phyloP scores from a whole-genome alignment of 2,888 invertebrate species.

The Xestia c-nigrum region DNA sequence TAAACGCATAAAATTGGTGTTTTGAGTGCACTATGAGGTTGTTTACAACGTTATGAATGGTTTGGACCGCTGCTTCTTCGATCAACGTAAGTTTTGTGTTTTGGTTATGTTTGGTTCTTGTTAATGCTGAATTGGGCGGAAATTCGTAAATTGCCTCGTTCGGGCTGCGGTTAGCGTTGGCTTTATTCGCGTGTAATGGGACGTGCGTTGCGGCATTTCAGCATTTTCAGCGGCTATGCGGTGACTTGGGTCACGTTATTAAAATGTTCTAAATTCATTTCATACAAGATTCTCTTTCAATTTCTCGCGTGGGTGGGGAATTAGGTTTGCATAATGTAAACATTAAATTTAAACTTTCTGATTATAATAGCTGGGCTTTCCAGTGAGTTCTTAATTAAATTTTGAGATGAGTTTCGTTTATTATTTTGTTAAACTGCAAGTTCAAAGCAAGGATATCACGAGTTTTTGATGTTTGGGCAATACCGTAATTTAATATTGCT shows the following conservation, averaged over 20 bases:
- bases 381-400: constrained; percentile 38
- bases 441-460: constrained; percentile 17
- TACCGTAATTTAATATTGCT: constrained; percentile 8
- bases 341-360: constrained; percentile 49
- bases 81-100: constrained; percentile 89
- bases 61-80: constrained; percentile 90
- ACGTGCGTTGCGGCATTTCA: constrained; percentile 79
- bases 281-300: constrained; percentile 42
- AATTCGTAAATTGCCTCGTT: constrained; percentile 78
- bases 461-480: constrained; percentile 27
- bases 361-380: constrained; percentile 30
- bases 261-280: constrained; percentile 57
- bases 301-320: constrained; percentile 21
- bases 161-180: constrained; percentile 81
- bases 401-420: constrained; percentile 36
- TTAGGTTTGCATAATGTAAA: constrained; percentile 47
- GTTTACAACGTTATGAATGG: constrained; percentile 89
- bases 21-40: constrained; percentile 89
- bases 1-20: constrained; percentile 82
- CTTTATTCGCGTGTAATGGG: constrained; percentile 79
- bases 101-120: constrained; percentile 76
- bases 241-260: constrained; percentile 66
- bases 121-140: constrained; percentile 75
- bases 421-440: constrained; percentile 34
- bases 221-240: constrained; percentile 78